A percentile compares a stretch with the other conserved stretches of the same genome.
phyloP scores from a whole-genome alignment of 2,797 vertebrate genomes.

The Sus cebifrons region DNA sequence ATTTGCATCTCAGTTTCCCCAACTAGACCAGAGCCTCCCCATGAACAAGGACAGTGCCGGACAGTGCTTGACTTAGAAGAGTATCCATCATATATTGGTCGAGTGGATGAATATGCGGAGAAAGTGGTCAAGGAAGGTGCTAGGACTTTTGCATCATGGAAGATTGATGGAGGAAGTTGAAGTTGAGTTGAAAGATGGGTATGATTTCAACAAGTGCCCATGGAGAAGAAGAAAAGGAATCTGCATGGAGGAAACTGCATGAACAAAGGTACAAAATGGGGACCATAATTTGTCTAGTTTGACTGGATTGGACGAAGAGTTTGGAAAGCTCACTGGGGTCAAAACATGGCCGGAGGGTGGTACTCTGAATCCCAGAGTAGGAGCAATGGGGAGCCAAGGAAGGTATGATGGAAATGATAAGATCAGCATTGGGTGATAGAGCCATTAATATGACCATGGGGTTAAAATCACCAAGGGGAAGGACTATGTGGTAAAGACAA shows the following conservation, averaged over 20 bases:
- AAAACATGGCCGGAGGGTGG: not conserved
- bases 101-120: not conserved
- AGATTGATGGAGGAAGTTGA: not conserved
- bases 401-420: not conserved
- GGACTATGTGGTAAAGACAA: not conserved
- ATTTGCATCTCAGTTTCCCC: not conserved
- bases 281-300: not conserved
- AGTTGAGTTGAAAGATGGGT: not conserved
- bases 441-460: not conserved
- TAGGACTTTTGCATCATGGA: not conserved
- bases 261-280: not conserved
- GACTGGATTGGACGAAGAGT: not conserved
- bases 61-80: not conserved
- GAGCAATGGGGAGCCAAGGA: not conserved
- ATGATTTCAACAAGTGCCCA: not conserved
- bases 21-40: not conserved
- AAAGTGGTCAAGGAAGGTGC: not conserved
- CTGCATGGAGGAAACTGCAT: too few relatives aligned
- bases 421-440: not conserved
- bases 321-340: not conserved
- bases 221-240: not conserved
- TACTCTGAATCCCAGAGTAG: not conserved
- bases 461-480: not conserved
- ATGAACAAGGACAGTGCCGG: not conserved
- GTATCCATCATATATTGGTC: too few relatives aligned